phyloP scores from a whole-genome alignment of 1,140 invertebrate genomes.

The Bicyclus anynana region DNA sequence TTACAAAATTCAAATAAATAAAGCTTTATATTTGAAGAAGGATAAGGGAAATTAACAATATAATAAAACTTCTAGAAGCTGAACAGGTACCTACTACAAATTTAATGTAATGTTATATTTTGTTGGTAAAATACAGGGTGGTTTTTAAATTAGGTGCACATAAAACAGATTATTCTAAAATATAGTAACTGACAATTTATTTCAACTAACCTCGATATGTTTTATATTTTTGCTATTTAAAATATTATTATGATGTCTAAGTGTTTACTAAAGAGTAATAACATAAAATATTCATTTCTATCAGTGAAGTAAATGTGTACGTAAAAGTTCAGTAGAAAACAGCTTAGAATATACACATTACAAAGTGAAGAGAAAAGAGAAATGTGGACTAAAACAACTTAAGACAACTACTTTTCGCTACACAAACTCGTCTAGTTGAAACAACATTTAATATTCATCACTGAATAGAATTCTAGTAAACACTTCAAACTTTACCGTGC shows the following conservation, averaged over 20 bases:
- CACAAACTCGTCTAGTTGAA: constrained; percentile 15
- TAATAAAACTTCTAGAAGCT: not conserved
- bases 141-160: constrained; percentile 2
- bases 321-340: not conserved
- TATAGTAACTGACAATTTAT: too few species aligned
- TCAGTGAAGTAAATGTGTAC: not conserved
- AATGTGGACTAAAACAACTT: not conserved
- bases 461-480: constrained; percentile 30
- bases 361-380: not conserved
- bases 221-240: too few species aligned
- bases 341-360: not conserved
- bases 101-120: not conserved
- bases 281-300: not conserved
- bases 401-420: constrained; percentile 22
- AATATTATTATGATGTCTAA: too few species aligned
- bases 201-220: too few species aligned
- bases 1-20: too few species aligned
- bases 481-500: constrained; percentile 64
- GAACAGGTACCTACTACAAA: constrained; percentile 11
- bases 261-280: too few species aligned
- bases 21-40: not conserved
- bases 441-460: constrained; percentile 2
- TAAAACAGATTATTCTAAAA: not conserved
- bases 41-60: not conserved
- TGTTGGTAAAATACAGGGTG: constrained; percentile 17